Percentiles rank a stretch among this genome's conserved stretches.
phyloP scores from a whole-genome alignment of 2,888 invertebrate species.

The Tachystola acroxantha region DNA sequence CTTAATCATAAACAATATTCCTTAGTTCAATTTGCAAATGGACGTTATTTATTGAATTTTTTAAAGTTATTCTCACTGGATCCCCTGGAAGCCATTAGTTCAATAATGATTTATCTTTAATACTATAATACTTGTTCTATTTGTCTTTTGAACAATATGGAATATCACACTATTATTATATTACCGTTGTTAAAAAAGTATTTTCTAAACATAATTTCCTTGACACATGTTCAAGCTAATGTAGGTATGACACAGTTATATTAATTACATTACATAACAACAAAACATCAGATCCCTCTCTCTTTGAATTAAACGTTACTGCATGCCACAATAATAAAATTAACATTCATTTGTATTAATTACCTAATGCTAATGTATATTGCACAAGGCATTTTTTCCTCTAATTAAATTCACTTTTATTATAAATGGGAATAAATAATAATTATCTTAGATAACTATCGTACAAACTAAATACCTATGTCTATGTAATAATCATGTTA shows the following conservation, averaged over 20 bases:
- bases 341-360: background rate
- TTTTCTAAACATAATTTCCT: background rate
- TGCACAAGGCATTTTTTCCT: slow-evolving; percentile 35
- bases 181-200: background rate
- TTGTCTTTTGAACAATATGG: slow-evolving; percentile 12
- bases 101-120: too few species aligned
- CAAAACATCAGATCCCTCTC: background rate
- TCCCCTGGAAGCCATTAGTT: too few species aligned
- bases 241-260: slow-evolving; percentile 5
- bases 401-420: background rate
- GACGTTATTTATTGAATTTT: too few species aligned
- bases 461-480: background rate
- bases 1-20: too few species aligned
- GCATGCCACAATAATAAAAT: background rate
- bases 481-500: too few species aligned
- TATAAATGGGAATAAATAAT: background rate
- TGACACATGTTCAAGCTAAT: slow-evolving; percentile 5
- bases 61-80: too few species aligned
- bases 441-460: background rate
- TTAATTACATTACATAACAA: background rate
- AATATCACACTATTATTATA: slow-evolving; percentile 12
- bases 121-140: slow-evolving; percentile 5
- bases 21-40: too few species aligned
- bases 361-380: slow-evolving; percentile 19
- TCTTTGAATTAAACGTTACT: background rate